Base-by-base conservation (phyloP, 1,140 invertebrate genomes). In the Dolichoris vasculosae region DNA sequence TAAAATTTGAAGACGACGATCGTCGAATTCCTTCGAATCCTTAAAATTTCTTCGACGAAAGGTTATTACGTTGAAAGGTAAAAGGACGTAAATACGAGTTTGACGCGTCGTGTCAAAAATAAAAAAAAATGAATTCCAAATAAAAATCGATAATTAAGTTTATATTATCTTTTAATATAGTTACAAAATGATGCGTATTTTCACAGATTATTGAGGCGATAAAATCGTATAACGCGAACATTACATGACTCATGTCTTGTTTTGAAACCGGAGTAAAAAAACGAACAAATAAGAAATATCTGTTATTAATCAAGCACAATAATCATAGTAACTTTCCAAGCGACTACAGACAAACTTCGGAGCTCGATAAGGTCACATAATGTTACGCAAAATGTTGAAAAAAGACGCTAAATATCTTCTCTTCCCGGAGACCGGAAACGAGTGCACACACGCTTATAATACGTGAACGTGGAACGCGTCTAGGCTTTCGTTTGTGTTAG, bases 241-340 rank as follows among this genome's bases (percentile, higher is more conserved):
- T 59, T 73, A 32, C 48, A 59, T 73, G 81, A 82, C 43, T 82
- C 81, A 82, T 11, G 59, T 40, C 26, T 40, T 43, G 78, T 63
- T 64, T 63, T 64, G 55, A 80, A 64, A 80, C 26, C 38, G 64
- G 32, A 78, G 51, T 59, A 26, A 78, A 78, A 55, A 78, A 78
- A 2, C 26, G 46, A 23, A 46, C 8, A 43, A 82, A 75, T 40
- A 59, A 76, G 20, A 83, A 83, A 83, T 83, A 83, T 76, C 59
- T 76, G 35, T 30, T n/a, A 83, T 83, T 83, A 83, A 83, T 83
- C 71, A 63, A 38, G 23, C 26, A 30, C 48, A 75, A 63, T 43
- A 76, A 43, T 43, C 23, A 38, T 32, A 48, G 79, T 67, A 63
- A 48, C n/a, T 79, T 79, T 59, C 51, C 32, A 51, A 64, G 59